These are phyloP conservation scores for Myxocyprinus asiaticus DNA, from an alignment of 2,113 vertebrate species.

Conservation along the genomic window DNA sequence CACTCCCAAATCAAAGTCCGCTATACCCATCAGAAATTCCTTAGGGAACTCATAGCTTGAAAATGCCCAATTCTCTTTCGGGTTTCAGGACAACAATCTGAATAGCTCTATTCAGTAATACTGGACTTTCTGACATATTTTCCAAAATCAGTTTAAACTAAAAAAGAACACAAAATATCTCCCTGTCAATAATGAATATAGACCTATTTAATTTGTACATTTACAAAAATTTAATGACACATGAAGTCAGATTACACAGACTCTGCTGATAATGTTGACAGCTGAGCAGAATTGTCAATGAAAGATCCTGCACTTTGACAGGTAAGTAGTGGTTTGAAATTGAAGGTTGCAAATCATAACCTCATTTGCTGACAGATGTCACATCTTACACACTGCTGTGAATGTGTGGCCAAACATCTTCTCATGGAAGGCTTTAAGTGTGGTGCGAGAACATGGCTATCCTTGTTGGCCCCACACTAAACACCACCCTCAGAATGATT, in stretches of 20 bases:
- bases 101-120: too few relatives aligned
- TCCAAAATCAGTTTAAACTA: too few relatives aligned
- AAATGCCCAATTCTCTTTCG: too few relatives aligned
- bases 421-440: slow-evolving; percentile 24
- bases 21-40: too few relatives aligned
- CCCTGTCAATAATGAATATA: too few relatives aligned
- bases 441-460: slow-evolving; percentile 46
- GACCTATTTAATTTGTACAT: too few relatives aligned
- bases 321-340: slow-evolving; percentile 38
- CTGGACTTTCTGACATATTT: too few relatives aligned
- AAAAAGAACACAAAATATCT: too few relatives aligned
- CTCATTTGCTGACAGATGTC: slow-evolving; percentile 45
- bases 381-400: slow-evolving; percentile 37
- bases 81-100: too few relatives aligned
- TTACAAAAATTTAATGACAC: not conserved
- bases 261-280: not conserved
- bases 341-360: slow-evolving; percentile 38
- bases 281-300: not conserved
- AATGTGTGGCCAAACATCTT: slow-evolving; percentile 43
- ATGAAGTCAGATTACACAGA: not conserved
- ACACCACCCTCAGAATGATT: slow-evolving; percentile 52
- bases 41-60: too few relatives aligned
- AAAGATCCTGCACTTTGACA: not conserved
- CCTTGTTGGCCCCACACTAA: slow-evolving; percentile 47
- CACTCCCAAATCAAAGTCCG: too few relatives aligned